These are phyloP conservation scores for Merodon equestris DNA, from an alignment of 2,888 invertebrate species.

Conservation along the genomic window DNA sequence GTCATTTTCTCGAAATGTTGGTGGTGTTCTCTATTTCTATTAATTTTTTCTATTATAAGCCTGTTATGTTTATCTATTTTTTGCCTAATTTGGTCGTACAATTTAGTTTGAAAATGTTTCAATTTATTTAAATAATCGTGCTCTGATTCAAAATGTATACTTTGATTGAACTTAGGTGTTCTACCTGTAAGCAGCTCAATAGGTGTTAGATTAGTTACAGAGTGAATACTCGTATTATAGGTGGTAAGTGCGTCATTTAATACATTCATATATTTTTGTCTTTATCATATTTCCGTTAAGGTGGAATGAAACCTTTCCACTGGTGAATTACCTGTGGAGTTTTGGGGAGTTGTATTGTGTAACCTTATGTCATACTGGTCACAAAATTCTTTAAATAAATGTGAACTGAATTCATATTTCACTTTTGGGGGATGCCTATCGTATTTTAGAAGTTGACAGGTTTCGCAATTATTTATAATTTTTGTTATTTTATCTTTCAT, in stretches of 20 bases:
- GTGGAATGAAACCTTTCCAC: no score
- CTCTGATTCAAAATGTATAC: neutral
- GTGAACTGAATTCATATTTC: no score
- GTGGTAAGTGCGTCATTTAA: conserved; percentile 47
- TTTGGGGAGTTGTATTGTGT: neutral
- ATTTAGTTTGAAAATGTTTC: conserved; percentile 7
- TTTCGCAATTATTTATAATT: conserved; percentile 62
- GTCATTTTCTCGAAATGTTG: conserved; percentile 7
- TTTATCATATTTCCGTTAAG: conserved; percentile 53
- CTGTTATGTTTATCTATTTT: conserved; percentile 23
- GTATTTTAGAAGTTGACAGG: conserved; percentile 49
- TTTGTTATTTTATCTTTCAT: conserved; percentile 65
- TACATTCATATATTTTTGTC: conserved; percentile 22
- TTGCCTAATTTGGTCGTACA: conserved; percentile 23
- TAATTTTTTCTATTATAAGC: conserved; percentile 23
- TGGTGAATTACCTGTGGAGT: conserved; percentile 30
- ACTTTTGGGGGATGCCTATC: conserved; percentile 65
- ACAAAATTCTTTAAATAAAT: no score
- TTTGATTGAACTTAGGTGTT: conserved; percentile 28
- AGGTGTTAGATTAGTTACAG: conserved; percentile 49
- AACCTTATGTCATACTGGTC: conserved; percentile 26
- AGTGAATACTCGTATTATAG: conserved; percentile 46
- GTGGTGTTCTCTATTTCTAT: conserved; percentile 24
- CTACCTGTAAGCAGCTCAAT: conserved; percentile 53
- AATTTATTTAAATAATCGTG: conserved; percentile 37